phyloP scores from a whole-genome alignment of 2,888 invertebrate genomes.

The Clistopyga incitator region DNA sequence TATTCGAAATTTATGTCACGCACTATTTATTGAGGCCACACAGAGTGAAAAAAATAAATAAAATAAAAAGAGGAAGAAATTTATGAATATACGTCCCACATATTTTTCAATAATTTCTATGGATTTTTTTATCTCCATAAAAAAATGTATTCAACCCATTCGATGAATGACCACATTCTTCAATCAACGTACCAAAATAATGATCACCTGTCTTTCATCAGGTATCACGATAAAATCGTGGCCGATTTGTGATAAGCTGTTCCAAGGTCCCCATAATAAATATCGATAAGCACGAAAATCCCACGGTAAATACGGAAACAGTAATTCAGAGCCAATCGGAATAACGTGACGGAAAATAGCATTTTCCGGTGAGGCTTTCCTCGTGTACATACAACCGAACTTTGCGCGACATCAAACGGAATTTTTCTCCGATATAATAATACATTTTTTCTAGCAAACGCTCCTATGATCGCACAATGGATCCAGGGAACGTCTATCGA shows the following conservation, averaged over 20 bases:
- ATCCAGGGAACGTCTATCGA: not conserved
- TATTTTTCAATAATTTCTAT: too few species aligned
- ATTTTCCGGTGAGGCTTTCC: not conserved
- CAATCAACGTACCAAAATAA: too few species aligned
- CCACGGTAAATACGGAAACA: not conserved
- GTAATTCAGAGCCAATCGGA: not conserved
- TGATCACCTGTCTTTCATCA: not conserved
- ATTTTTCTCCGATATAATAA: conserved; percentile 14
- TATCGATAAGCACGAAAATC: not conserved
- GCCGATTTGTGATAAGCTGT: not conserved
- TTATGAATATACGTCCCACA: too few species aligned
- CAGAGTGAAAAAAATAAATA: too few species aligned
- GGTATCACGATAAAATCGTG: not conserved
- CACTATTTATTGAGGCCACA: too few species aligned
- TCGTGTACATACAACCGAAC: not conserved
- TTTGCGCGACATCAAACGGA: not conserved
- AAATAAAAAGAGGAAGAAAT: too few species aligned
- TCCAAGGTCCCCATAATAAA: not conserved
- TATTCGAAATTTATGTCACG: too few species aligned
- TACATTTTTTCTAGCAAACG: not conserved
- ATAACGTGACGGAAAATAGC: not conserved
- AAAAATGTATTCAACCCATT: too few species aligned
- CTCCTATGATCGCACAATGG: not conserved
- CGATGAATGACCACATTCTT: too few species aligned
- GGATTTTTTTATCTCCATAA: too few species aligned